Evolutionary conservation across 2,113 vertebrate species (phyloP).

Genomic region (Mus pahari): DNA sequence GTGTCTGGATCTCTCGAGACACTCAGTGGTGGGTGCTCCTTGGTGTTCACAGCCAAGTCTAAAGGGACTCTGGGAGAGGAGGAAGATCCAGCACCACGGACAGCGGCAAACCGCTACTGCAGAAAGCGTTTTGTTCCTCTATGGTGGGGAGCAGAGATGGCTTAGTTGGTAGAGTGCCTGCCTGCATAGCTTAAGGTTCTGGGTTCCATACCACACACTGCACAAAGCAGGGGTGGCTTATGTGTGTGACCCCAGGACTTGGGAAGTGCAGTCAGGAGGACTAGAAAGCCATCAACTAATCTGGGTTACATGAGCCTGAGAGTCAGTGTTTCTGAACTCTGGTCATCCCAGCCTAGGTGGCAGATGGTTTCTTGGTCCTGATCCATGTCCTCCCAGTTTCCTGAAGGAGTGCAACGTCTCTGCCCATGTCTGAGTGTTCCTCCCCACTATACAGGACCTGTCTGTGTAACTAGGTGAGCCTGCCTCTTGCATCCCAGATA

Average conservation of each 20-base stretch:
- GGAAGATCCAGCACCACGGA: neutral
- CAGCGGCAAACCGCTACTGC: rapidly evolving
- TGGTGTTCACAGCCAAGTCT: no score
- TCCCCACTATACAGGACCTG: no score
- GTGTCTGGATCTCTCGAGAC: neutral
- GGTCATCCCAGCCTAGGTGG: rapidly evolving
- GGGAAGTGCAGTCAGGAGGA: neutral
- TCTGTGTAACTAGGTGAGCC: neutral
- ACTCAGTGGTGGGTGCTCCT: no score
- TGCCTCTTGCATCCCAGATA: neutral
- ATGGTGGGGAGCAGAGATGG: neutral
- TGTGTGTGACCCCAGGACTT: neutral
- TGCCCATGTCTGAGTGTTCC: neutral
- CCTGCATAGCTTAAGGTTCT: neutral
- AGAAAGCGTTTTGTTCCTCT: no score
- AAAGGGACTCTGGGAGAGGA: neutral
- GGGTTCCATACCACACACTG: no score
- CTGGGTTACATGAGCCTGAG: neutral
- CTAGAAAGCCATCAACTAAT: neutral
- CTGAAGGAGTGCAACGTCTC: neutral
- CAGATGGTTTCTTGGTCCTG: neutral
- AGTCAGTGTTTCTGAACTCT: neutral
- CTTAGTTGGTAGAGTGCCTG: neutral
- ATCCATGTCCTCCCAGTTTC: neutral
- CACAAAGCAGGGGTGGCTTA: neutral